Evolutionary conservation across 2,113 vertebrate genomes (phyloP), one percentile per base, ranked within the genome.

Genomic region (Chloebia gouldiae): DNA sequence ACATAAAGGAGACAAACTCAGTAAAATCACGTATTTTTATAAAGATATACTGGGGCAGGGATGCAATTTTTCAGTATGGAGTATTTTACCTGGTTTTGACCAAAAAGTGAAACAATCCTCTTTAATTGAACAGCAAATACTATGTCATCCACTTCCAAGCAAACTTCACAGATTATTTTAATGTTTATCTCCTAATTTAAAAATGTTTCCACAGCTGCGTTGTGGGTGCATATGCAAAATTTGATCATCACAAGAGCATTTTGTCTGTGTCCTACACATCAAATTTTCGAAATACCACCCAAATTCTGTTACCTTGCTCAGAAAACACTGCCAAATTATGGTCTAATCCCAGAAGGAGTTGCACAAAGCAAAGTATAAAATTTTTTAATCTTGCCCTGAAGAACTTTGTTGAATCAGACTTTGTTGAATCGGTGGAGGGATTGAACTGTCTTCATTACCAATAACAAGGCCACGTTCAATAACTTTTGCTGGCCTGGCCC

Each of bases 121-220:
- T 37, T 72, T 79, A 78, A 90, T 1, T 33, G 64, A 81, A 65
- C 10, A 72, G 61, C 30, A 86, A 73, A 85, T 61, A 79, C 54
- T 90, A 45, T 59, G 47, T 54, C 64, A 96, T 51, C 33, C 15
- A 56, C 76, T 65, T 65, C 33, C 40, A 70, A 83, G 60, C 0
- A 1, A 91, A 86, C n/a, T 86, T 90, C 47, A 92, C 47, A 83
- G 63, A 90, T 92, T 78, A 90, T 88, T 85, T 93, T 61, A 73
- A 90, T 93, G 83, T 88, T 95, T 96, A 94, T 86, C 54, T 86
- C 75, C 71, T 76, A 78, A 78, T 92, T 75, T 75, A 51, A 88
- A 96, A 96, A 88, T 40, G 37, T 73, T 94, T 87, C 88, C 77
- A 93, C 70, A 90, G 87, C 85, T 91, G 84, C 0, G 18, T 79